Evolutionary conservation across 2,113 vertebrate genomes (phyloP).

Genomic region (Argyrosomus japonicus): DNA sequence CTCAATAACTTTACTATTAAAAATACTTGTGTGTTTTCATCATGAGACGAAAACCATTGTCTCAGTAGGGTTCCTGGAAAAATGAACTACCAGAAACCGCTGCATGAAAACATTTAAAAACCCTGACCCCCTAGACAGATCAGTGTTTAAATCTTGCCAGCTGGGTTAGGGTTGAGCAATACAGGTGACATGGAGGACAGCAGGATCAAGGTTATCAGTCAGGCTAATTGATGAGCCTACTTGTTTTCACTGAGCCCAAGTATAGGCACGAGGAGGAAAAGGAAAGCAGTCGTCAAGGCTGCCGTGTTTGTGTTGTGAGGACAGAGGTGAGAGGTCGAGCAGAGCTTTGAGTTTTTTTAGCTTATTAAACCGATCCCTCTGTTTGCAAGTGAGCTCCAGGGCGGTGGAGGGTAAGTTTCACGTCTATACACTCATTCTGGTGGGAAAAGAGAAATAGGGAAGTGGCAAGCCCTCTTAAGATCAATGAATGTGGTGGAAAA

Average conservation of each 20-base stretch:
- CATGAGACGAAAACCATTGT: slow-evolving; percentile 18
- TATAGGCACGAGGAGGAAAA: slow-evolving; percentile 74
- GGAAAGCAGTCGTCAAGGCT: slow-evolving; percentile 79
- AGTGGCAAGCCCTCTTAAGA: slow-evolving; percentile 77
- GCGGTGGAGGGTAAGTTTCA: slow-evolving; percentile 20
- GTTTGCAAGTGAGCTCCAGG: slow-evolving; percentile 11
- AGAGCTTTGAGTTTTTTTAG: slow-evolving; percentile 29
- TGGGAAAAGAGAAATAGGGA: slow-evolving; percentile 75
- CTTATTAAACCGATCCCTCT: slow-evolving; percentile 33
- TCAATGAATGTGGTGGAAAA: slow-evolving; percentile 83
- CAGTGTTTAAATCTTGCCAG: slow-evolving; percentile 55
- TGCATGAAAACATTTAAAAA: slow-evolving; percentile 40
- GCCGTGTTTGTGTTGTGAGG: slow-evolving; percentile 76
- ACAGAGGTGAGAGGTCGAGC: slow-evolving; percentile 70
- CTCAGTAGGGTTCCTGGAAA: slow-evolving; percentile 47
- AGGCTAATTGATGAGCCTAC: slow-evolving; percentile 76
- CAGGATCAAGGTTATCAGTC: slow-evolving; percentile 74
- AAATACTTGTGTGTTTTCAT: slow-evolving; percentile 44
- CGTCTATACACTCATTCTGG: slow-evolving; percentile 23
- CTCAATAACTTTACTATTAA: slow-evolving; percentile 55
- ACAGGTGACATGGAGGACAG: slow-evolving; percentile 73
- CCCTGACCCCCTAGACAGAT: slow-evolving; percentile 24
- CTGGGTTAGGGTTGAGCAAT: slow-evolving; percentile 76
- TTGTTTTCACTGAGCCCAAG: slow-evolving; percentile 76
- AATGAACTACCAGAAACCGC: slow-evolving; percentile 31